Evolutionary conservation across 2,888 invertebrate genomes (phyloP).

Genomic region (Xanthia icteritia): DNA sequence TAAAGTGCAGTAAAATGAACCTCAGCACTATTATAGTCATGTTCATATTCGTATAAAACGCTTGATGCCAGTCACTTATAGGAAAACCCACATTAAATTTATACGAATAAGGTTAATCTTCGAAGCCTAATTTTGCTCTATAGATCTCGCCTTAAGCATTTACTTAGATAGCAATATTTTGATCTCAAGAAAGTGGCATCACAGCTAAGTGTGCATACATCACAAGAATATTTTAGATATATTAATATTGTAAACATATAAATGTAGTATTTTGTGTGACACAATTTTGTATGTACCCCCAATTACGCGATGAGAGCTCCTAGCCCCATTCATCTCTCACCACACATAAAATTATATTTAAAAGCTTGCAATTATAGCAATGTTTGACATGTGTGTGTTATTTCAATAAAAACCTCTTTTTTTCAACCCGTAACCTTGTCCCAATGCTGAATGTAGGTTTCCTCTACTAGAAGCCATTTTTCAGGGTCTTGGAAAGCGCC

Average conservation of each 20-base stretch:
- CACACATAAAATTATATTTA: constrained; percentile 9
- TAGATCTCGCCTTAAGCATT: not conserved
- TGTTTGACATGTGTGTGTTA: constrained; percentile 14
- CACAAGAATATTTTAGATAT: constrained; percentile 16
- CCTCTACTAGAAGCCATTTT: not conserved
- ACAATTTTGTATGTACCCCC: not conserved
- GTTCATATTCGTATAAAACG: not conserved
- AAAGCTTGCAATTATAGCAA: constrained; percentile 30
- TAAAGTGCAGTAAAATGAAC: not conserved
- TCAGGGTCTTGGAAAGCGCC: not conserved
- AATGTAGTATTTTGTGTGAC: not conserved
- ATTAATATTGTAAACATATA: not conserved
- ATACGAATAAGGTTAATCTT: not conserved
- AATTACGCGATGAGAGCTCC: not conserved
- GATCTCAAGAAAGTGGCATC: constrained; percentile 30
- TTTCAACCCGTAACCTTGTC: not conserved
- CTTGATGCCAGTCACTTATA: no score
- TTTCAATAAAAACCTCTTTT: constrained; percentile 23
- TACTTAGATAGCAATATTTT: constrained; percentile 23
- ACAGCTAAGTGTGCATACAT: constrained; percentile 2
- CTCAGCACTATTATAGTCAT: not conserved
- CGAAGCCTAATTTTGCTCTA: not conserved
- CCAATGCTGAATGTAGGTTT: not conserved
- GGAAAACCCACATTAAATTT: no score
- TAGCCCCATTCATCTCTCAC: not conserved